Conservation (phyloP, 1,140 invertebrate genomes). For the Trigoniulus corallinus region DNA sequence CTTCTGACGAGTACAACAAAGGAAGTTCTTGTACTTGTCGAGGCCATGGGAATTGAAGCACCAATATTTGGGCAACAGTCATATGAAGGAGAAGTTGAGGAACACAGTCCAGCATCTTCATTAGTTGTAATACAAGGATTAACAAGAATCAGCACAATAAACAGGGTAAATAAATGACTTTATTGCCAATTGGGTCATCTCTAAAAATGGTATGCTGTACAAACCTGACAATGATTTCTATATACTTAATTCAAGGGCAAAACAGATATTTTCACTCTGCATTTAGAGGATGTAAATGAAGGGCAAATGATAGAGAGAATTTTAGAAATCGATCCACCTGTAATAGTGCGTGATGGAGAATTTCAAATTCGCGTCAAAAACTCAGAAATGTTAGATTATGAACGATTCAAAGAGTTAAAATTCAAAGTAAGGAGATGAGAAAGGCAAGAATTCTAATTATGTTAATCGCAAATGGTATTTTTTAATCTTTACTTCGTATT, state of each 20-base stretch:
- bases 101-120: neutral
- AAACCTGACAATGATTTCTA: neutral
- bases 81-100: neutral
- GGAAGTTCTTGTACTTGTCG: neutral
- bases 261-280: neutral
- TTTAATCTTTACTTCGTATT: too few species aligned
- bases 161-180: neutral
- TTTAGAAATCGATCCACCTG: neutral
- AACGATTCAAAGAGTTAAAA: slow-evolving; percentile 47
- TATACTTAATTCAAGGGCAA: too few species aligned
- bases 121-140: neutral
- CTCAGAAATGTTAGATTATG: slow-evolving; percentile 62
- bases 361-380: slow-evolving; percentile 54
- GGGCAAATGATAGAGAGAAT: neutral
- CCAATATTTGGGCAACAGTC: neutral
- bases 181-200: neutral
- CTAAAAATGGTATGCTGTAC: neutral
- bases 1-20: neutral
- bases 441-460: neutral
- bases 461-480: too few species aligned
- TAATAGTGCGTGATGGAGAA: neutral
- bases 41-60: neutral
- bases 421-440: slow-evolving; percentile 17
- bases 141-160: neutral
- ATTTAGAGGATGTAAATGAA: neutral